Evolutionary conservation across 2,113 vertebrate genomes (phyloP).

Genomic region (Gopherus flavomarginatus): DNA sequence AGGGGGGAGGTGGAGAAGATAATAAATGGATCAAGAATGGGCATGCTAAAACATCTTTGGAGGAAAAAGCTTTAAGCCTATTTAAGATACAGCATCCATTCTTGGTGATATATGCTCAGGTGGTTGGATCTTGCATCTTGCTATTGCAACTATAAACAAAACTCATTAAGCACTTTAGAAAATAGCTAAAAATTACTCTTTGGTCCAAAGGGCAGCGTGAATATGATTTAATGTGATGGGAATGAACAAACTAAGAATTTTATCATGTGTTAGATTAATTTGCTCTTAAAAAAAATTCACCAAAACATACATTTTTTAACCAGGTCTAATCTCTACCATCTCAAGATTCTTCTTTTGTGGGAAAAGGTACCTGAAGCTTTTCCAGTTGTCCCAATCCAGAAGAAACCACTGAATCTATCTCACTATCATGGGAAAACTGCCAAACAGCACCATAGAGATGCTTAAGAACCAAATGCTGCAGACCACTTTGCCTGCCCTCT

Average conservation of each 20-base stretch:
- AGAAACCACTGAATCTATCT: not conserved
- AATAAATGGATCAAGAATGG: not conserved
- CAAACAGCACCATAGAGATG: not conserved
- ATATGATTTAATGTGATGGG: not conserved
- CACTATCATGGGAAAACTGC: rapidly evolving
- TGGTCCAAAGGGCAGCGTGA: not conserved
- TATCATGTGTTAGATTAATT: not conserved
- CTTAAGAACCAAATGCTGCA: not conserved
- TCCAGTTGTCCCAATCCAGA: not conserved
- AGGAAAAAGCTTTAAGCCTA: not conserved
- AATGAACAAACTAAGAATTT: not conserved
- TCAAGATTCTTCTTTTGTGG: not conserved
- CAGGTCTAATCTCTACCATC: not conserved
- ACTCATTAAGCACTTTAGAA: not conserved
- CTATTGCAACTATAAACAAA: not conserved
- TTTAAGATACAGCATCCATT: not conserved
- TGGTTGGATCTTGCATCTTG: not conserved
- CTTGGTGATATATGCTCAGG: not conserved
- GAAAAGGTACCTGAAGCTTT: not conserved
- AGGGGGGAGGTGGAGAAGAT: not conserved
- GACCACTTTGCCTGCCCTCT: not conserved
- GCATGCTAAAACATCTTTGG: not conserved
- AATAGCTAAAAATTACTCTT: not conserved
- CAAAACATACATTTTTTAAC: not conserved
- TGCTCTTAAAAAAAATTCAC: not conserved